Evolutionary conservation across 1,140 invertebrate species (phyloP), one percentile per base, ranked within the genome.

Genomic region (Trichonephila clavipes): DNA sequence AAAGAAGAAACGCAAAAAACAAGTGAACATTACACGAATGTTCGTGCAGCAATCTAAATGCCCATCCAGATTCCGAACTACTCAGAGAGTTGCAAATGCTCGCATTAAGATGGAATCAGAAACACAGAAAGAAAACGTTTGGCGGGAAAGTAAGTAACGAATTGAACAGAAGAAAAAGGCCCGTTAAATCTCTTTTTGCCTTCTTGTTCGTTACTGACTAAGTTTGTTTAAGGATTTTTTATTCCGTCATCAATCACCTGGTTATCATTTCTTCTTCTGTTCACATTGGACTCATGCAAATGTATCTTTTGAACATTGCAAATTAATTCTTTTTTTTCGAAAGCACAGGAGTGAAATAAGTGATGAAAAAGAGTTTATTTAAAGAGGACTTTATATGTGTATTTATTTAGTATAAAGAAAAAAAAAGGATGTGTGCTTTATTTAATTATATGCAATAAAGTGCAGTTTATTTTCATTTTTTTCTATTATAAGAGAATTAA

Each of bases 51-150:
- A 40, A 40, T 77, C 72, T 77, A 77, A 77, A 77, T 77, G 72
- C 72, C 72, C 72, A 34, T 77, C 72, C 72, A 77, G 72, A 77
- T 77, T 77, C 72, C 16, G 24, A 19, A 40, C 72, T 34, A 28
- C 18, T 77, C 28, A 14, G 72, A 14, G 28, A 77, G 72, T 34
- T 77, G 72, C 34, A 77, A 77, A 77, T 77, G 72, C 28, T 40
- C 72, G 28, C 72, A 77, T 77, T 77, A 77, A 77, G 72, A 77
- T 77, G 28, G 28, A 77, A 77, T 77, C 72, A 77, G 72, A 77
- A 77, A 40, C 72, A 19, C 14, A 77, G 28, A 77, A 77, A 77
- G 72, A 69, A 69, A 69, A 69, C 3, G 66, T 14, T 28, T 10
- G 66, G 66, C 66, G 66, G 66, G 64, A 66, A 66, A 66, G 64